Base-by-base conservation (phyloP, 2,797 vertebrate genomes). In the Molothrus aeneus region DNA sequence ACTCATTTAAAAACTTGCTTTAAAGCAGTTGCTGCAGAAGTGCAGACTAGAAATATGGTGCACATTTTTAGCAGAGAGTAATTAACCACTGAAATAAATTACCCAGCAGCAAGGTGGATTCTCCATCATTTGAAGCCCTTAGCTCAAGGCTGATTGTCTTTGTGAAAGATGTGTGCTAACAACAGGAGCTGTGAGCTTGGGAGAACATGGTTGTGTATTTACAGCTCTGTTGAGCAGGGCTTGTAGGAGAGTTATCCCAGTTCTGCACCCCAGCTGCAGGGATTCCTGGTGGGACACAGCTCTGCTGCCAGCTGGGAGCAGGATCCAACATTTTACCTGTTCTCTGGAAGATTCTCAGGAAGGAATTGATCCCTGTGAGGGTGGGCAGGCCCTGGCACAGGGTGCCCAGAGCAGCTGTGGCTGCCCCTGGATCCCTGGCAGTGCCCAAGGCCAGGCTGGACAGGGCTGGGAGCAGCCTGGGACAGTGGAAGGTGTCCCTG, bases 51-150 rank as follows among this genome's bases (percentile, higher is more conserved):
- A 95, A 94, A 93, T 86, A 80, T 36, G n/a, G 80, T 26, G 74
- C 48, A 53, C 34, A 18, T 73, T 93, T 92, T 81, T 86, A 94
- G 64, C 11, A 36, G 56, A 36, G 59, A 88, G 71, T 94, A 97
- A 97, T 97, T 96, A 97, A 93, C 6, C 88, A 61, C 73, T 60
- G 86, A 73, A 95, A 95, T 92, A 93, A 96, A 94, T 94, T 92
- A 90, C 64, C 92, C 36, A 0, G 48, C 10, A 5, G 93, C 86
- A 93, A 96, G 93, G 86, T 95, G 90, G 80, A 22, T 92, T 85
- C 90, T 96, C 74, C 84, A 77, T 93, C 94, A 92, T 68, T 60
- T 90, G 86, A 88, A 93, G 74, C 7, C 83, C 86, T 93, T 61
- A 42, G 92, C 93, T 77, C 0, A 4, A 90, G 78, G 86, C 86